Evolutionary conservation across 2,113 vertebrate species (phyloP).

Genomic region (Forbesichthys agassizii): DNA sequence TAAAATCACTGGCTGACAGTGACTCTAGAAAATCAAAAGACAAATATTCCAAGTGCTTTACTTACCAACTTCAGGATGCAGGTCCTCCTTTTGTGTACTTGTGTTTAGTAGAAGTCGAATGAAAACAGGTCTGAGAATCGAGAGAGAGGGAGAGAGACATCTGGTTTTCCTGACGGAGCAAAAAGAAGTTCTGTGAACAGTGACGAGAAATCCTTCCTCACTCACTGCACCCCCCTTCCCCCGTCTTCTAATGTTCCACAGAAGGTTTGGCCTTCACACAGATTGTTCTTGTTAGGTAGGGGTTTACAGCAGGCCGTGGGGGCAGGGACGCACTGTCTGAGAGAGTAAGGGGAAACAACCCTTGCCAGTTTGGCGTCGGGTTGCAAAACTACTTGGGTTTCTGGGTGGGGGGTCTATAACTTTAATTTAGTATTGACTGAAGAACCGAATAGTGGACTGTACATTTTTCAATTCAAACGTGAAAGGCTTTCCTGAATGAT

Average conservation of each 20-base stretch:
- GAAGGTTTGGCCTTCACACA: slow-evolving; percentile 69
- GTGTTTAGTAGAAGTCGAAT: slow-evolving; percentile 23
- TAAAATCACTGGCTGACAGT: too few species aligned
- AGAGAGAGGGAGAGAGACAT: slow-evolving; percentile 30
- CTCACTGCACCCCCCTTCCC: slow-evolving; percentile 52
- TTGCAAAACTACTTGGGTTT: too few species aligned
- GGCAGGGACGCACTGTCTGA: slow-evolving; percentile 50
- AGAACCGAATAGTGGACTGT: too few species aligned
- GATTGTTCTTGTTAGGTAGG: slow-evolving; percentile 90
- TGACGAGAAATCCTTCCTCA: slow-evolving; percentile 63
- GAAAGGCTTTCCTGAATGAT: too few species aligned
- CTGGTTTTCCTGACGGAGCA: slow-evolving; percentile 53
- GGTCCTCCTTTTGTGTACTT: background rate
- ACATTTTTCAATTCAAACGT: too few species aligned
- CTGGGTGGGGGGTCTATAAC: too few species aligned
- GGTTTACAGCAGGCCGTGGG: slow-evolving; percentile 73
- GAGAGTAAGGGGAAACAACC: too few species aligned
- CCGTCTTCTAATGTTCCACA: slow-evolving; percentile 44
- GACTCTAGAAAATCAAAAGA: background rate
- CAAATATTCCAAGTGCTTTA: slow-evolving; percentile 19
- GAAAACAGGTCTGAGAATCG: slow-evolving; percentile 12
- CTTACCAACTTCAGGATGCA: slow-evolving; percentile 54
- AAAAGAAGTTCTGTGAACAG: slow-evolving; percentile 37
- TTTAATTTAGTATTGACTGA: too few species aligned
- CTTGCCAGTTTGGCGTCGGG: too few species aligned